Percentiles rank a stretch among this genome's conserved stretches.
Conservation (phyloP, 2,797 vertebrate species). For the Siniperca scherzeri region DNA sequence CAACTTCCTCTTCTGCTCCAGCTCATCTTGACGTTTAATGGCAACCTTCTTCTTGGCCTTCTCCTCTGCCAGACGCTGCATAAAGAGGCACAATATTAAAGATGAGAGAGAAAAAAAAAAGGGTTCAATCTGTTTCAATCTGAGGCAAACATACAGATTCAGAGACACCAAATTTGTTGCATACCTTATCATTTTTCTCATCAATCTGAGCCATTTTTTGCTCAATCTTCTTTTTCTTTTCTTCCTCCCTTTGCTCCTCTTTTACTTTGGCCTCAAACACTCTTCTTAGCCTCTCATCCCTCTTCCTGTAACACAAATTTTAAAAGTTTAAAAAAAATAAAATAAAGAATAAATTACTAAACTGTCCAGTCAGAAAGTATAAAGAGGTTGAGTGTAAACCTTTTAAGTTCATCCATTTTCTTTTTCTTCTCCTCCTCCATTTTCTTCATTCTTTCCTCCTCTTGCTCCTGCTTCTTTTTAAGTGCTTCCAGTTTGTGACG, state of each 20-base stretch:
- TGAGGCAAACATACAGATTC: not conserved
- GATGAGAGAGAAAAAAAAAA: not conserved
- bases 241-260: slow-evolving; percentile 91
- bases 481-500: slow-evolving; percentile 91
- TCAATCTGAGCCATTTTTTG: slow-evolving; percentile 92
- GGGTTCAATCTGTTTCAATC: not conserved
- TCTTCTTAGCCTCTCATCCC: slow-evolving; percentile 92
- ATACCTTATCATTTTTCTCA: slow-evolving; percentile 94
- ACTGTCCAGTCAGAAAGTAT: not conserved
- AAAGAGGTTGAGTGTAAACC: slow-evolving; percentile 74
- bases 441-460: slow-evolving; percentile 92
- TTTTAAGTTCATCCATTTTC: slow-evolving; percentile 92
- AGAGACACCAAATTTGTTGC: not conserved
- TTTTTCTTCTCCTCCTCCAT: slow-evolving; percentile 93
- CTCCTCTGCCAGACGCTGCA: slow-evolving; percentile 86
- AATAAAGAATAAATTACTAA: not conserved
- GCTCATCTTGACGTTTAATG: slow-evolving; percentile 85
- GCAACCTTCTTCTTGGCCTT: slow-evolving; percentile 84
- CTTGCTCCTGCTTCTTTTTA: slow-evolving; percentile 94
- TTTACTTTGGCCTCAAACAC: slow-evolving; percentile 93
- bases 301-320: slow-evolving; percentile 84
- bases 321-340: not conserved
- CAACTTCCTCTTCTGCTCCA: slow-evolving; percentile 86
- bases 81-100: not conserved
- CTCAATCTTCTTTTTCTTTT: slow-evolving; percentile 95